phyloP scores from a whole-genome alignment of 2,113 vertebrate species.

The Thermophis baileyi region DNA sequence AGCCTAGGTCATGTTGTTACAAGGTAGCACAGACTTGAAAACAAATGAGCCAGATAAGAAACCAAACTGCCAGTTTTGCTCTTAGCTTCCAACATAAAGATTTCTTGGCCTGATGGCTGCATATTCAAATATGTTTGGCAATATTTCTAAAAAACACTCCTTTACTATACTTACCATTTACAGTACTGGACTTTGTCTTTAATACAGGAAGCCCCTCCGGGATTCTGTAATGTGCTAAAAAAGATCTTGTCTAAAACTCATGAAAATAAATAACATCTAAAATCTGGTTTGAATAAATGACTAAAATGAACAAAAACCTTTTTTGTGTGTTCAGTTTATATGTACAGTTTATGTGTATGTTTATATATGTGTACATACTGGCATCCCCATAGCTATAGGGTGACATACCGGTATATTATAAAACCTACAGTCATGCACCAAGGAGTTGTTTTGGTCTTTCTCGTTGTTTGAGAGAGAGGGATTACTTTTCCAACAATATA shows the following conservation, averaged over 20 bases:
- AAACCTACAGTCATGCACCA: slow-evolving; percentile 18
- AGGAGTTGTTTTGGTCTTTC: not conserved
- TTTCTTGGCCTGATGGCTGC: slow-evolving; percentile 58
- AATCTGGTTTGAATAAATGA: slow-evolving; percentile 63
- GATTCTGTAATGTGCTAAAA: slow-evolving; percentile 66
- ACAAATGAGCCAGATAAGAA: slow-evolving; percentile 47
- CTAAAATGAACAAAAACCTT: slow-evolving; percentile 59
- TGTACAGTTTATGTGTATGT: slow-evolving; percentile 26
- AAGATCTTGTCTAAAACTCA: slow-evolving; percentile 64
- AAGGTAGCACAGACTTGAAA: slow-evolving; percentile 42
- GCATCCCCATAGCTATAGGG: slow-evolving; percentile 39
- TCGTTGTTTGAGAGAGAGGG: not conserved
- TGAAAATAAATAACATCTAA: slow-evolving; percentile 64
- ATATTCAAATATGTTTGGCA: slow-evolving; percentile 58
- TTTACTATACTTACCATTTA: slow-evolving; percentile 60
- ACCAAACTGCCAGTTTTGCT: slow-evolving; percentile 46
- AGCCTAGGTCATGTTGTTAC: slow-evolving; percentile 28
- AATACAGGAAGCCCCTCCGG: slow-evolving; percentile 63
- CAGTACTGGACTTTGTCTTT: slow-evolving; percentile 65
- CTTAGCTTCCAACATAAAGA: slow-evolving; percentile 45
- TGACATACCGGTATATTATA: slow-evolving; percentile 59
- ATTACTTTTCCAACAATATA: not conserved
- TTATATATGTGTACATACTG: slow-evolving; percentile 34
- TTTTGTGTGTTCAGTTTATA: slow-evolving; percentile 51
- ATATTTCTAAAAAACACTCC: slow-evolving; percentile 56